Evolutionary conservation across 92 coral and sea anemone species (phyloP), one percentile per base, ranked within the genome.

Genomic region (Epizoanthus ramosus): DNA sequence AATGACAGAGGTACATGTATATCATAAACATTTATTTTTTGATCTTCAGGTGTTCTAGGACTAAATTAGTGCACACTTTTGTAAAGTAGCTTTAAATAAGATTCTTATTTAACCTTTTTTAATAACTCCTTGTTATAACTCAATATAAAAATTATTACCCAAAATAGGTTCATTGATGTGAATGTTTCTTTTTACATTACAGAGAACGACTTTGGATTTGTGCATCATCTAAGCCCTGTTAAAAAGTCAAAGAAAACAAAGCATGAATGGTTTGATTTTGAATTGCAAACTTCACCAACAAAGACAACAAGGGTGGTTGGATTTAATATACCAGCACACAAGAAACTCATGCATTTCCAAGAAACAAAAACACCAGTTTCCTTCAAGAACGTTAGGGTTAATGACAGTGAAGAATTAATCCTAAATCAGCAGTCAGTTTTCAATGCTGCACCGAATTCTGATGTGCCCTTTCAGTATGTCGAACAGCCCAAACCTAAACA

Each of bases 381-480:
- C 60, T 54, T 69, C 52, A 56, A 70, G 28, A 57, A 69, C 85
- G 17, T 71, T 18, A 72, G 39, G 28, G 54, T 54, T 45, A 21
- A 73, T 43, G 80, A 45, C 17, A 57, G 47, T 33, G 75, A 41
- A 71, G 81, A 83, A 24, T 18, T 77, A 68, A 71, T 83, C 37
- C 64, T 73, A 68, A 72, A 83, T 83, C 66, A 83, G 66, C 87
- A 61, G 65, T 73, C 81, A 54, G 53, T 31, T 74, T 59, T 58
- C 13, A 71, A 47, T 54, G 74, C 75, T 19, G 87, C 87, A 52
- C 74, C 81, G 73, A 84, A 84, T 63, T 69, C 70, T 59, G 87
- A 73, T 70, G 75, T 73, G 35, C 52, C 58, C 52, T 84, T 84
- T 65, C 57, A 22, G 28, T 84, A 73, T 31, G 57, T 71, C 57